Conservation (phyloP, 2,888 invertebrate genomes). For the Drosophila nr. medialis region DNA sequence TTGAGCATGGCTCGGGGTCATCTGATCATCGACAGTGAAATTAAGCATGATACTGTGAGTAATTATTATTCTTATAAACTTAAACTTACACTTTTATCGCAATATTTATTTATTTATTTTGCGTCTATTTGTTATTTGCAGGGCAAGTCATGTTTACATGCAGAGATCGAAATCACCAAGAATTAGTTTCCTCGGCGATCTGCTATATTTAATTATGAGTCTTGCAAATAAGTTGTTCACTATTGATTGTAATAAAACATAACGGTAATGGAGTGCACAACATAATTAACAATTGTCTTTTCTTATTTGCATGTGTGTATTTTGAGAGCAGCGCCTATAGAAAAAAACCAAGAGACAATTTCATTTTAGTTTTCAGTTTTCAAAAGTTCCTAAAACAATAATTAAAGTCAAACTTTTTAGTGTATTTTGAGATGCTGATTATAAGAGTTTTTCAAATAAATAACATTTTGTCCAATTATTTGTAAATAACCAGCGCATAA, state of each 20-base stretch:
- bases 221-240: slow-evolving; percentile 59
- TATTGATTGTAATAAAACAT: slow-evolving; percentile 48
- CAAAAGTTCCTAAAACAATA: background rate
- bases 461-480: too few species aligned
- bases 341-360: fast-evolving
- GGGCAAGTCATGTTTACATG: slow-evolving; percentile 83
- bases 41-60: slow-evolving; percentile 85
- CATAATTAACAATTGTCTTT: background rate
- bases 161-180: slow-evolving; percentile 82
- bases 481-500: background rate
- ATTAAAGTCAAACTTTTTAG: background rate
- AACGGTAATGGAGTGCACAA: slow-evolving; percentile 58
- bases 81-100: background rate
- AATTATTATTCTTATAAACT: background rate
- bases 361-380: background rate
- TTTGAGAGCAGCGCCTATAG: background rate
- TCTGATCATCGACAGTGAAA: slow-evolving; percentile 81
- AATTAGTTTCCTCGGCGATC: slow-evolving; percentile 38
- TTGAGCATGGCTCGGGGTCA: slow-evolving; percentile 84
- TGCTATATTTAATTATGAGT: slow-evolving; percentile 50
- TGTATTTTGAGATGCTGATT: background rate
- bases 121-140: slow-evolving; percentile 39
- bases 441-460: background rate
- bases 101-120: background rate
- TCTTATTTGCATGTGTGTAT: background rate